Evolutionary conservation across 2,113 vertebrate species (phyloP).

Genomic region (Asarcornis scutulata): DNA sequence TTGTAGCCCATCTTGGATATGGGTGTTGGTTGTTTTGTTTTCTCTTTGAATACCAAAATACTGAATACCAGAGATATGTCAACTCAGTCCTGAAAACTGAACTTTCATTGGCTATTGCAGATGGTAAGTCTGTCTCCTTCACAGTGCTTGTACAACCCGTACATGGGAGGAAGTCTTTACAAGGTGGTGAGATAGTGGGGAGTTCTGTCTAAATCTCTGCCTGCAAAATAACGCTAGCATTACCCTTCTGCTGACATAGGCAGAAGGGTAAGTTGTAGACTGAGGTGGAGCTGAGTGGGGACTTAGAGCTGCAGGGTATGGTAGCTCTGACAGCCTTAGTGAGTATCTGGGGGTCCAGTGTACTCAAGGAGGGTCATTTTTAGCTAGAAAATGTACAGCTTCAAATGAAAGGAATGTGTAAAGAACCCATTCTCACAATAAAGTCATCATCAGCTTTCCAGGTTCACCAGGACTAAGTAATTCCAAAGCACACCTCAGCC

Average conservation of each 20-base stretch:
- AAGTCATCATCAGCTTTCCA: neutral
- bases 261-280: neutral
- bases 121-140: neutral
- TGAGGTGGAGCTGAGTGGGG: neutral
- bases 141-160: neutral
- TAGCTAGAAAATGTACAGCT: neutral
- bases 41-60: neutral
- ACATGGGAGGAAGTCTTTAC: fast-evolving
- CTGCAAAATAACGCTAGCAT: neutral
- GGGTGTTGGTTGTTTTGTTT: neutral
- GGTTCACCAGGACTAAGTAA: neutral
- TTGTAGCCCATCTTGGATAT: neutral
- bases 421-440: neutral
- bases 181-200: no score
- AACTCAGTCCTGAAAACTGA: neutral
- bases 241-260: neutral
- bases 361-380: neutral
- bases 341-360: neutral
- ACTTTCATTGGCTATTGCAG: neutral
- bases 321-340: neutral
- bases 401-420: neutral
- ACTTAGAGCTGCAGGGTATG: neutral
- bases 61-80: neutral
- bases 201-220: neutral
- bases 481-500: neutral